Evolutionary conservation across 2,797 vertebrate species (phyloP), one percentile per base, ranked within the genome.

Genomic region (Anabas testudineus): DNA sequence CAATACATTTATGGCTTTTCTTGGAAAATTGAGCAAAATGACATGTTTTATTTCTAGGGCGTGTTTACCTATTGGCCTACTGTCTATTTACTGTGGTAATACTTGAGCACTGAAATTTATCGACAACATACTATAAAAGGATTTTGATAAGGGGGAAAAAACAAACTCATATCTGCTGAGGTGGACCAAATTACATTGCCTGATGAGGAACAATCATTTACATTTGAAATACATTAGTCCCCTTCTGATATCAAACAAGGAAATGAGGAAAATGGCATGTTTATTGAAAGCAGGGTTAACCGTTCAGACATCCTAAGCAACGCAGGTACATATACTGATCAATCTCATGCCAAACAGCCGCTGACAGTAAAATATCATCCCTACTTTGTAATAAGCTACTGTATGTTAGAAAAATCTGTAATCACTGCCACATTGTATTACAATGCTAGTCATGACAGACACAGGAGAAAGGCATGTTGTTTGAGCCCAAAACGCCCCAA

Each of bases 281-380:
- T 93, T 92, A 92, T 93, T 94, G 90, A 94, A 93, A 93, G 91
- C 92, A 88, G 87, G 71, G 90, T 69, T 74, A 84, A 90, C 78
- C 87, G 83, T 84, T 89, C 80, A 88, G 80, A 92, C 85, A 79
- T 86, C 82, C 83, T 77, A 83, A 89, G 87, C 86, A 83, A 91
- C 67, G 61, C 45, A 80, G 47, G 54, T 74, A 80, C 68, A 41
- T 55, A 88, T 68, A 89, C 69, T 56, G 81, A 86, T 78, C 78
- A 55, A 80, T 84, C 81, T 91, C 87, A 91, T 89, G 92, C 89
- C 88, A 79, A 90, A 88, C 78, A 88, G 85, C 74, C 60, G 79
- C 66, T 68, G 83, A 90, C 80, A 77, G 76, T 74, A 67, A 87
- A 86, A 81, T 24, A 65, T 69, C 74, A 61, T 57, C 69, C 73